Base-by-base conservation (phyloP, 2,888 invertebrate species). In the Drosophila kambysellisi region DNA sequence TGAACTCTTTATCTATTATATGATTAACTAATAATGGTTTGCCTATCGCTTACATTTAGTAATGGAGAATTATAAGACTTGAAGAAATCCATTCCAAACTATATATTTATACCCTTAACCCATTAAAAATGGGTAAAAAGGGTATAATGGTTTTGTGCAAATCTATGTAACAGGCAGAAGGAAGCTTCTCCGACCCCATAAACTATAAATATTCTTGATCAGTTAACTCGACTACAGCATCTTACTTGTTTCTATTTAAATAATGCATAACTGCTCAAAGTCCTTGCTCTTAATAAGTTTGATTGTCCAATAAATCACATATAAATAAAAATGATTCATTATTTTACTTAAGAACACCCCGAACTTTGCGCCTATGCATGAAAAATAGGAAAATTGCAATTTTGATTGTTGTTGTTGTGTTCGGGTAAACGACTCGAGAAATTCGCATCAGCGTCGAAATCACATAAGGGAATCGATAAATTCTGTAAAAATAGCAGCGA, bases 381-480 rank as follows among this genome's bases (percentile, higher is more conserved):
- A 48, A 68, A 35, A 50, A 48, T 50, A 20, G 4, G 20, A 59
- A 62, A 56, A 37, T 51, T 51, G 15, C 37, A 63, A 37, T 46
- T 65, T 29, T 33, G 15, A 37, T 46, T 65, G 33, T 33, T 20
- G 9, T 32, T 50, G 15, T 30, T 50, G 30, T 52, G 52, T 57
- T 52, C 32, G 56, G 68, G 60, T 75, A 71, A 71, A 68, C 29
- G 68, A 76, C 51, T 56, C 56, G 46, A 35, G 76, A 67, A 25
- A 25, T 2, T 25, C 25, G 25, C 25, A 25, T 25, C 25, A 25
- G 25, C 25, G 25, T 25, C 25, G 25, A 25, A 76, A 54, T 68
- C 54, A 73, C 87, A 81, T 61, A 73, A 79, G 66, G 54, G 70
- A 84, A 84, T 84, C 89, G 70, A 89, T 84, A 82, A 87, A 84